Evolutionary conservation across 2,888 invertebrate species (phyloP), one percentile per base, ranked within the genome.

Genomic region (Linnaemya vulpina): DNA sequence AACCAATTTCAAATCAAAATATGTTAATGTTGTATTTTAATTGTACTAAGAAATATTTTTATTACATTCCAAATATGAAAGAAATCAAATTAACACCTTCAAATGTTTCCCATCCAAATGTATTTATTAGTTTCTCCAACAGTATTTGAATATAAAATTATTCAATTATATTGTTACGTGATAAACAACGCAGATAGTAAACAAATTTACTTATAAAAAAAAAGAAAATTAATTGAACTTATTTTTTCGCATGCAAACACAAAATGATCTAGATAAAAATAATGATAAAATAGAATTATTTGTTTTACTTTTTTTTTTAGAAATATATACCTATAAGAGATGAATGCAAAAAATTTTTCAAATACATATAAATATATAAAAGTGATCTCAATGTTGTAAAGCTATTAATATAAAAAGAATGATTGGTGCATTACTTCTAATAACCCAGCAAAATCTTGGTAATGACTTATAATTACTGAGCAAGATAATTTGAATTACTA

Each of bases 361-460:
- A 40, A 35, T 49, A 58, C n/a, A n/a, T n/a, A 30, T 30, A 5
- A 2, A 30, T 30, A 30, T 53, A 60, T 68, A n/a, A 65, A 38
- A 38, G n/a, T 60, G 38, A 46, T 49, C 40, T 51, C 51, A 51
- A 40, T n/a, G 30, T 25, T 38, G 5, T 15, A 75, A 8, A 22
- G 11, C 30, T 43, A 49, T 67, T 46, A 13, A 35, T 38, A 55
- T 46, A 58, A 73, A 38, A 58, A 65, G 22, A 58, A 71, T 71
- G 71, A 63, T 53, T 58, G 40, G 74, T 67, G 63, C 10, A 22
- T 53, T 25, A 58, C 55, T 65, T 73, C 38, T 58, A n/a, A 73
- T 51, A 79, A 55, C 40, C 40, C 20, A 62, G 38, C 38, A 40
- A 62, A 62, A 62, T 7, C 11, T 17, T 51, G n/a, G 51, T 51